Base-by-base conservation (phyloP, 2,113 vertebrate genomes). In the Trinectes maculatus region DNA sequence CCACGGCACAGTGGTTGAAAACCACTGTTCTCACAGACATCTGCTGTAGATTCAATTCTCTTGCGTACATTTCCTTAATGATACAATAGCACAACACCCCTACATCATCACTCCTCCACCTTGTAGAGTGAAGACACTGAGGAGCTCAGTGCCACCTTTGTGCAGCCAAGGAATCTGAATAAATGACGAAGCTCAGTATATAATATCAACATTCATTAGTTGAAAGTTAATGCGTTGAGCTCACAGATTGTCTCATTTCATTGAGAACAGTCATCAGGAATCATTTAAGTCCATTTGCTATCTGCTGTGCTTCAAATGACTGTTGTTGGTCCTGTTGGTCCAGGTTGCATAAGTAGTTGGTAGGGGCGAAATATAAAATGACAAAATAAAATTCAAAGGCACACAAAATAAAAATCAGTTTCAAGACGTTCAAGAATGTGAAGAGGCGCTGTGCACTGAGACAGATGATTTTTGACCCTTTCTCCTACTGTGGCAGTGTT, bases 141-240 rank as follows among this genome's bases (percentile, higher is more conserved):
- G n/a, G 11, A 25, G 52, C 52, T 63, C 15, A 11, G 24, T 19
- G 52, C 1, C 22, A n/a, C 31, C 31, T 47, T 34, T 15, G 25
- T 37, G 19, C 25, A 6, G 39, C 15, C 43, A 37, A 22, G 7
- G 26, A 61, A 70, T 64, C 47, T 29, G 25, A 19, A 42, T 11
- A 16, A 28, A 22, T 46, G 19, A 61, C 62, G 56, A n/a, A 33
- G 46, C 36, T 46, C 33, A 60, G 29, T 31, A 5, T 31, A 2
- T 43, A 37, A 25, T 42, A 46, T 72, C 29, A 6, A 18, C 33
- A 31, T 25, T 36, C 56, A 46, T 51, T 43, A 6, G 28, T 47
- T 69, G 26, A 40, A 22, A 53, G 18, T 34, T 21, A 74, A 61
- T 78, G 36, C 68, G 56, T 66, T 58, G 56, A 3, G 8, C 52